These are phyloP conservation scores for Trichacis sp. DNA, from an alignment of 2,888 invertebrate species.

Conservation along the genomic window DNA sequence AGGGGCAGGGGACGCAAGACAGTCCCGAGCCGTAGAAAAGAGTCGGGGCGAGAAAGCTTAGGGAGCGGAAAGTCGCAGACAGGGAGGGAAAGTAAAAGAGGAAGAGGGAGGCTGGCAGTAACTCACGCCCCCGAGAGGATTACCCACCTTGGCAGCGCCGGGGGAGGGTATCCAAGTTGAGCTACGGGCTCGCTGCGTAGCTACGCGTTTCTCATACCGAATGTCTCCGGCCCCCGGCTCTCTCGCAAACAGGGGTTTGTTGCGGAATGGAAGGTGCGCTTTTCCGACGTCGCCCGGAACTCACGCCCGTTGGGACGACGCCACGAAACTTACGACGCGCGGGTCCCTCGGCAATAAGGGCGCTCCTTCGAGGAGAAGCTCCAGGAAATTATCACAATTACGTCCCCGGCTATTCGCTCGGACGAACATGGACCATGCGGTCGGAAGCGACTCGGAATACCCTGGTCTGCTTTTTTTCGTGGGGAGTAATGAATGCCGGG, in stretches of 20 bases:
- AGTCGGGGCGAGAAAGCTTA: too few species aligned
- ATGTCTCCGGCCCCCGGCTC: slow-evolving; percentile 60
- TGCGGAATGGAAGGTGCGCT: slow-evolving; percentile 48
- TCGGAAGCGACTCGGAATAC: too few species aligned
- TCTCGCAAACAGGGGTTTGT: slow-evolving; percentile 58
- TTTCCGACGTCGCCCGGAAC: slow-evolving; percentile 42
- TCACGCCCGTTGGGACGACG: slow-evolving; percentile 44
- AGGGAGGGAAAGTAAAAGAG: slow-evolving; percentile 42
- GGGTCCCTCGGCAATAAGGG: slow-evolving; percentile 47
- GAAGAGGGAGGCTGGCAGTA: slow-evolving; percentile 55
- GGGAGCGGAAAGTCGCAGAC: slow-evolving; percentile 41
- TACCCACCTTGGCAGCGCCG: slow-evolving; percentile 66
- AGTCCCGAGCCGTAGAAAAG: too few species aligned
- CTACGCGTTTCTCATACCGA: slow-evolving; percentile 70
- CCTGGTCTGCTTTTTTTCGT: too few species aligned
- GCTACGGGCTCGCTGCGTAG: slow-evolving; percentile 69
- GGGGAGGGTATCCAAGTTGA: slow-evolving; percentile 63
- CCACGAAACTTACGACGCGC: slow-evolving; percentile 57
- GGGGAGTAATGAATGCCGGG: too few species aligned
- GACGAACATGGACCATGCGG: too few species aligned
- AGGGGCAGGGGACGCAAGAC: too few species aligned
- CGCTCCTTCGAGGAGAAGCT: slow-evolving; percentile 35
- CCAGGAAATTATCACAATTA: slow-evolving; percentile 56
- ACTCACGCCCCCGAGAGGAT: slow-evolving; percentile 70
- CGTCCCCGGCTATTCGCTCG: too few species aligned